Conservation (phyloP, 2,797 vertebrate genomes). For the Hipposideros larvatus region DNA sequence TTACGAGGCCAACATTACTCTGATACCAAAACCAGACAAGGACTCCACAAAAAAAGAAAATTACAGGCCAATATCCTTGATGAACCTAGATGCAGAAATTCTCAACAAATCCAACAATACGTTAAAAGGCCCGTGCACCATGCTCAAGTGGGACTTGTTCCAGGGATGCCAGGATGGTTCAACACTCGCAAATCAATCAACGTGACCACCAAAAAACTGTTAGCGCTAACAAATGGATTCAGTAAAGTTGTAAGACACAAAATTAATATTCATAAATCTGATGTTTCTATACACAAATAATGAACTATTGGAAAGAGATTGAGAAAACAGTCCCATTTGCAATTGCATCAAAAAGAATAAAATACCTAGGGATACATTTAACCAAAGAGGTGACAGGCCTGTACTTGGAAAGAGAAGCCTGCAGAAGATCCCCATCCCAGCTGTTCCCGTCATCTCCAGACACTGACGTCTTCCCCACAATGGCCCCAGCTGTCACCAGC, state of each 20-base stretch:
- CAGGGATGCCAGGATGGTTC: not conserved
- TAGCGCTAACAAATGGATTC: accelerated
- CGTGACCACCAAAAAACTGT: too few relatives aligned
- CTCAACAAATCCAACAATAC: not conserved
- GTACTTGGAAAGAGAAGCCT: not conserved
- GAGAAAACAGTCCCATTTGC: not conserved
- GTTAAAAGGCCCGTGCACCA: accelerated
- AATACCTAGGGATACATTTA: not conserved
- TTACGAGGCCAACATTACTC: not conserved
- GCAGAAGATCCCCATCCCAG: not conserved
- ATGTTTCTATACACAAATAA: not conserved
- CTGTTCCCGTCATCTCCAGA: not conserved
- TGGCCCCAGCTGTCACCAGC: not conserved
- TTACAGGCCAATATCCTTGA: not conserved
- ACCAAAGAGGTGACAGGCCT: not conserved
- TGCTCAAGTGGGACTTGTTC: not conserved
- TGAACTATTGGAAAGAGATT: not conserved
- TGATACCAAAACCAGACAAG: too few relatives aligned
- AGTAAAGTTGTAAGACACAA: accelerated
- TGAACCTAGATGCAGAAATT: not conserved
- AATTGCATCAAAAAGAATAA: not conserved
- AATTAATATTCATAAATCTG: too few relatives aligned
- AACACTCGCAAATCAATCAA: not conserved
- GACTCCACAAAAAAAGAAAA: not conserved
- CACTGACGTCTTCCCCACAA: not conserved